phyloP scores from a whole-genome alignment of 2,113 vertebrate genomes.

The Etheostoma spectabile region DNA sequence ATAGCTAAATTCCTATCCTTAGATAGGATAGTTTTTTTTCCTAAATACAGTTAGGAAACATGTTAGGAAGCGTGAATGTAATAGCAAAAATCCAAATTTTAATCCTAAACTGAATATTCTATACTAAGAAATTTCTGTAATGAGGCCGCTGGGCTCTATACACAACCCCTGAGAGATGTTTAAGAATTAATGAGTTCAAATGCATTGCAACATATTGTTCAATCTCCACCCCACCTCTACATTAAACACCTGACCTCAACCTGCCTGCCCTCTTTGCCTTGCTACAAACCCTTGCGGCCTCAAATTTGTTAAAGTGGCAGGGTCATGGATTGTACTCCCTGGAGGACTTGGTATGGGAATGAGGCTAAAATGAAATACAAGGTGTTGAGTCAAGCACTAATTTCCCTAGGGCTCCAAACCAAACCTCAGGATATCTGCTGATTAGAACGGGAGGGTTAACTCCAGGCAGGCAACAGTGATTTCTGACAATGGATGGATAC shows the following conservation, averaged over 20 bases:
- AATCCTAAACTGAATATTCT: too few relatives aligned
- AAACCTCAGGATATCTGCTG: conserved; percentile 27
- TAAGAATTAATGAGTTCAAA: conserved; percentile 41
- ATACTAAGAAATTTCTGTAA: too few relatives aligned
- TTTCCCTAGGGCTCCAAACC: conserved; percentile 44
- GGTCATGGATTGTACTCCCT: conserved; percentile 25
- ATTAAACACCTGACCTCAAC: conserved; percentile 41
- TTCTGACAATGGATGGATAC: conserved; percentile 44
- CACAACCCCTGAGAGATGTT: conserved; percentile 31
- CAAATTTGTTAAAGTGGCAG: conserved; percentile 45
- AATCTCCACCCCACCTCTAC: conserved; percentile 9
- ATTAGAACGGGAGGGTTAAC: conserved; percentile 33
- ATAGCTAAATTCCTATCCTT: too few relatives aligned
- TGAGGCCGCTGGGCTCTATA: neutral
- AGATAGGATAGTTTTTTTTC: too few relatives aligned
- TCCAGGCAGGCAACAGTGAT: conserved; percentile 17
- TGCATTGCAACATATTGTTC: conserved; percentile 26
- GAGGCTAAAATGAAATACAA: conserved; percentile 54
- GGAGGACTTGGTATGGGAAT: conserved; percentile 21
- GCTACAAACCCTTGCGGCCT: conserved; percentile 14
- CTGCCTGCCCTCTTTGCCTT: conserved; percentile 5
- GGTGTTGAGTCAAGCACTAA: conserved; percentile 34
- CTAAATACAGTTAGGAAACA: too few relatives aligned
- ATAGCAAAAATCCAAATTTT: too few relatives aligned
- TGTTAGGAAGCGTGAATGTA: too few relatives aligned